Evolutionary conservation across 1,140 invertebrate species (phyloP).

Genomic region (Achroia grisella): DNA sequence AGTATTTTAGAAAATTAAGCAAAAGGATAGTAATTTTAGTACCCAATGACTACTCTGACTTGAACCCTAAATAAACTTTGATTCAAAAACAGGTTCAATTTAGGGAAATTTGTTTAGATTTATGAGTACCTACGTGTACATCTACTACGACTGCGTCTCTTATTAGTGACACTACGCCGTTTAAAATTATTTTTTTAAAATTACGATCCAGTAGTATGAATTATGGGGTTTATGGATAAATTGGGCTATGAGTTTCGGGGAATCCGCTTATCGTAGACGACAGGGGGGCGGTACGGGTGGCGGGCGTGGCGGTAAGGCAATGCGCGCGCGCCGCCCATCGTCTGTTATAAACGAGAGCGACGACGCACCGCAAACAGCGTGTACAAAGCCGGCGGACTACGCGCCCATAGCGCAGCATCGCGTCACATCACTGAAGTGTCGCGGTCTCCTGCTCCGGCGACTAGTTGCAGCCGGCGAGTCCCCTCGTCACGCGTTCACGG

Average conservation of each 20-base stretch:
- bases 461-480: background rate
- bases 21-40: too few species aligned
- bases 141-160: too few species aligned
- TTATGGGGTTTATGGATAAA: background rate
- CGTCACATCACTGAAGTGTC: conserved; percentile 28
- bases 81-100: too few species aligned
- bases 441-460: conserved; percentile 1
- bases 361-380: conserved; percentile 44
- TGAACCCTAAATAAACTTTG: too few species aligned
- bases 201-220: too few species aligned
- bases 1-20: too few species aligned
- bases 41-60: too few species aligned
- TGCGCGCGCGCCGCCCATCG: conserved; percentile 45
- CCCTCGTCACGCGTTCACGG: background rate
- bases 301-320: conserved; percentile 41
- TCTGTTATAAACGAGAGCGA: conserved; percentile 45
- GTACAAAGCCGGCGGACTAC: conserved; percentile 40
- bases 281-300: conserved; percentile 27
- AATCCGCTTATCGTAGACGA: background rate
- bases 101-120: too few species aligned
- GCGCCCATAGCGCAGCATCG: conserved; percentile 26
- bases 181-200: too few species aligned
- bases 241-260: background rate
- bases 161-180: too few species aligned
- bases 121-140: too few species aligned